Base-by-base conservation (phyloP, 2,797 vertebrate species). In the Astyanax mexicanus region DNA sequence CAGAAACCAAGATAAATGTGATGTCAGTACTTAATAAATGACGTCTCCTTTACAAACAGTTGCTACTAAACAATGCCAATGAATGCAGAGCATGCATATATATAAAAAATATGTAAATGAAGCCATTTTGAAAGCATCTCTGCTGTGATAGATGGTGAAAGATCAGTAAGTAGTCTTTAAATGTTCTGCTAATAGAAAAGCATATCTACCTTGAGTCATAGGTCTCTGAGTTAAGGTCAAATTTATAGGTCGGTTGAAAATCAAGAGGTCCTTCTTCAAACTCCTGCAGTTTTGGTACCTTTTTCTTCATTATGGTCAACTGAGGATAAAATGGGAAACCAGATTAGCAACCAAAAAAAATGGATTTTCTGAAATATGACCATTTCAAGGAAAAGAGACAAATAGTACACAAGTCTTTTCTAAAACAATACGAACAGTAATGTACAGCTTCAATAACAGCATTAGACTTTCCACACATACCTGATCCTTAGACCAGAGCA, bases 171-270 rank as follows among this genome's bases (percentile, higher is more conserved):
- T n/a, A n/a, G 15, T 17, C 15, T 17, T 13, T 27, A n/a, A 32
- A 13, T 25, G 11, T 11, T 27, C 32, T 37, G 13, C 32, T 19
- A 25, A 15, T 54, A 42, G 25, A 38, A 66, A 49, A 45, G 1
- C 38, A 23, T 3, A 12, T 3, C 76, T 91, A 99, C 98, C 98
- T 99, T 89, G 95, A 96, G 84, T 99, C 98, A 10, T 99, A 99
- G 0, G 89, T 91, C 32, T 95, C 89, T 0, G 96, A 96, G 88
- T 95, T 90, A 55, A 91, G 86, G 85, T 99, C 96, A 88, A 97
- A 99, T 87, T 99, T 99, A 92, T 96, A 99, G 0, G 96, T 98
- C 70, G 98, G 98, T 11, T 94, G 95, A 86, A 99, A 99, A 82
- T 93, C 91, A 77, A 99, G 89, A 12, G 94, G 92, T 2, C 98